Evolutionary conservation across 2,797 vertebrate genomes (phyloP).

Genomic region (Gymnothorax reevesii): DNA sequence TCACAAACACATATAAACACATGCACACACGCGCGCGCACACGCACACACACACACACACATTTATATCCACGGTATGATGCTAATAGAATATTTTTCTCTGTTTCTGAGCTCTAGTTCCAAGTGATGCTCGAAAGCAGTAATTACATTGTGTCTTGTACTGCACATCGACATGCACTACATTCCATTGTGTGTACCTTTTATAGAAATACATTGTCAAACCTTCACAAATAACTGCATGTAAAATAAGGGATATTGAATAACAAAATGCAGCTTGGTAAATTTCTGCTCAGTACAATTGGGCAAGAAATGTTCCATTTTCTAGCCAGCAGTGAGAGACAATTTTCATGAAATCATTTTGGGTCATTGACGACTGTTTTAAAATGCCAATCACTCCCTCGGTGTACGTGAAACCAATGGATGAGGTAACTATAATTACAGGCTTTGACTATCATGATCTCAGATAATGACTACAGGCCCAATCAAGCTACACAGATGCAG

Average conservation of each 20-base stretch:
- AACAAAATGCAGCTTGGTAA: not conserved
- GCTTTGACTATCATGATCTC: not conserved
- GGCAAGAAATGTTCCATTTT: not conserved
- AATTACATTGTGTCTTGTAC: too few species aligned
- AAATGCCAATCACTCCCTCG: not conserved
- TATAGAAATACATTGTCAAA: not conserved
- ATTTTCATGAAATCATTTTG: not conserved
- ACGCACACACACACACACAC: not conserved
- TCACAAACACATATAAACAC: too few species aligned
- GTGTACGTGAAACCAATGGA: not conserved
- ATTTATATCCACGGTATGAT: too few species aligned
- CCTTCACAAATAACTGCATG: not conserved
- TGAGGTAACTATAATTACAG: slow-evolving; percentile 16
- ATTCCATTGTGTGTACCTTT: not conserved
- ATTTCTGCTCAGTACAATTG: not conserved
- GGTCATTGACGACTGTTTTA: not conserved
- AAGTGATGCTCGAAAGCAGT: not conserved
- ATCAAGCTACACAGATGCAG: slow-evolving; percentile 11
- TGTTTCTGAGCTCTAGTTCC: not conserved
- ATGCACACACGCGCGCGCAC: not conserved
- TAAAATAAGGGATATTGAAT: not conserved
- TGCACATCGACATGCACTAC: not conserved
- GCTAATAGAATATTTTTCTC: not conserved
- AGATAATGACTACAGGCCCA: slow-evolving; percentile 18
- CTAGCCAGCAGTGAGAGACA: not conserved